Percentiles rank a stretch among this genome's conserved stretches.
Evolutionary conservation across 2,888 invertebrate genomes (phyloP).

Genomic region (Rhaphigaster nebulosa): DNA sequence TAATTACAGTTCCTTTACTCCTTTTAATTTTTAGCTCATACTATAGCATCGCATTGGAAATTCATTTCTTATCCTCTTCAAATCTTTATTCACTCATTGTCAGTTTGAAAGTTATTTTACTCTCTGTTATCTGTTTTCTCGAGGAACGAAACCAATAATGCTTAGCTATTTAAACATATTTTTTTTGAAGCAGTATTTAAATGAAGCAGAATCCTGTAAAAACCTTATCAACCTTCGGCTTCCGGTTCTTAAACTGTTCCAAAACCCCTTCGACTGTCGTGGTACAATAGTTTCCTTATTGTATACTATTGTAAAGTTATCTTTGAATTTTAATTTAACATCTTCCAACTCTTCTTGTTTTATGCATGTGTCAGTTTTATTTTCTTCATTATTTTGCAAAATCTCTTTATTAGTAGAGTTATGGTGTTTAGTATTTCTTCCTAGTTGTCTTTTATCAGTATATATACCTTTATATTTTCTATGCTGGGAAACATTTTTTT

Average conservation of each 20-base stretch:
- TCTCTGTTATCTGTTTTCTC: background rate
- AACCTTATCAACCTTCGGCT: background rate
- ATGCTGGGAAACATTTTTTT: background rate
- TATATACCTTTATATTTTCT: background rate
- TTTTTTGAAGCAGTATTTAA: constrained; percentile 26
- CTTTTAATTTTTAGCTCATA: background rate
- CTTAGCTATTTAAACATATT: constrained; percentile 4
- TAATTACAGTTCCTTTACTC: background rate
- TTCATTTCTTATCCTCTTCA: background rate
- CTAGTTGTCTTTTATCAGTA: background rate
- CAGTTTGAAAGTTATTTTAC: background rate
- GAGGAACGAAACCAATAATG: background rate
- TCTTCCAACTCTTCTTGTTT: constrained; percentile 18
- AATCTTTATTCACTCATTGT: background rate
- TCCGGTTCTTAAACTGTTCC: background rate
- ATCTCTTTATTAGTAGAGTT: background rate
- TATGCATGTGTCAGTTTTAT: background rate
- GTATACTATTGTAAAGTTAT: background rate
- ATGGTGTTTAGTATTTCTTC: background rate
- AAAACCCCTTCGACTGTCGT: background rate
- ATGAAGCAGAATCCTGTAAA: constrained; percentile 8
- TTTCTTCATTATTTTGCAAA: background rate
- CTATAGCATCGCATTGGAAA: background rate
- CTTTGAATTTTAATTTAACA: constrained; percentile 10
- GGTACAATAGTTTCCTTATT: background rate